Conservation (phyloP, 2,113 vertebrate genomes). For the Oncorhynchus tshawytscha region DNA sequence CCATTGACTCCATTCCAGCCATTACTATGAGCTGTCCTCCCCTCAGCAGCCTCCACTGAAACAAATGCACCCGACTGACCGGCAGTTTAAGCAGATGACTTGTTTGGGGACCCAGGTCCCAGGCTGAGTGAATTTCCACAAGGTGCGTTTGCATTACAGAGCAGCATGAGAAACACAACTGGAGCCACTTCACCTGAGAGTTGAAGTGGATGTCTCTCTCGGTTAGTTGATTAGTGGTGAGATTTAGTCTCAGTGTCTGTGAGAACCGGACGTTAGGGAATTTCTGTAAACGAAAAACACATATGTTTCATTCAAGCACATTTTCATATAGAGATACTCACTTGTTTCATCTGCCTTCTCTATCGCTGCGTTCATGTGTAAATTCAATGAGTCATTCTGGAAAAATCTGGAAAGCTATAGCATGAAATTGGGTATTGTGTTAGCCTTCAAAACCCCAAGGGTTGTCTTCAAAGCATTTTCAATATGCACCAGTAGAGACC, state of each 20-base stretch:
- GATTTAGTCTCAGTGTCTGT: slow-evolving; percentile 32
- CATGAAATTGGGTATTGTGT: slow-evolving; percentile 67
- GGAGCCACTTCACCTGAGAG: slow-evolving; percentile 46
- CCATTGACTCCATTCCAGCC: too few relatives aligned
- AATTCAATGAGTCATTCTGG: slow-evolving; percentile 10
- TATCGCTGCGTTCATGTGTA: not conserved
- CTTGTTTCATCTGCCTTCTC: not conserved
- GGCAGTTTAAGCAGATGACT: slow-evolving; percentile 63
- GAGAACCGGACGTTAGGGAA: slow-evolving; percentile 8
- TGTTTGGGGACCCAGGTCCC: slow-evolving; percentile 52
- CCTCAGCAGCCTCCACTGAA: too few relatives aligned
- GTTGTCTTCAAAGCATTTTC: slow-evolving; percentile 58
- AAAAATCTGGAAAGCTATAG: slow-evolving; percentile 28
- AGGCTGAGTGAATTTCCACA: slow-evolving; percentile 48
- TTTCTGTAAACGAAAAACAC: not conserved
- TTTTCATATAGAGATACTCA: not conserved
- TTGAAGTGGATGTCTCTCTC: slow-evolving; percentile 9
- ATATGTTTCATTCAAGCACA: not conserved
- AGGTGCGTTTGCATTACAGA: slow-evolving; percentile 54
- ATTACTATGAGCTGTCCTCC: too few relatives aligned
- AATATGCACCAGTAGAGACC: slow-evolving; percentile 65
- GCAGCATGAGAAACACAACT: slow-evolving; percentile 54
- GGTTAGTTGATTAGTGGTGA: slow-evolving; percentile 22
- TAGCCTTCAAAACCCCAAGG: slow-evolving; percentile 40
- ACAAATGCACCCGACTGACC: slow-evolving; percentile 43